Evolutionary conservation across 2,888 invertebrate genomes (phyloP).

Genomic region (Ypsolopha sequella): DNA sequence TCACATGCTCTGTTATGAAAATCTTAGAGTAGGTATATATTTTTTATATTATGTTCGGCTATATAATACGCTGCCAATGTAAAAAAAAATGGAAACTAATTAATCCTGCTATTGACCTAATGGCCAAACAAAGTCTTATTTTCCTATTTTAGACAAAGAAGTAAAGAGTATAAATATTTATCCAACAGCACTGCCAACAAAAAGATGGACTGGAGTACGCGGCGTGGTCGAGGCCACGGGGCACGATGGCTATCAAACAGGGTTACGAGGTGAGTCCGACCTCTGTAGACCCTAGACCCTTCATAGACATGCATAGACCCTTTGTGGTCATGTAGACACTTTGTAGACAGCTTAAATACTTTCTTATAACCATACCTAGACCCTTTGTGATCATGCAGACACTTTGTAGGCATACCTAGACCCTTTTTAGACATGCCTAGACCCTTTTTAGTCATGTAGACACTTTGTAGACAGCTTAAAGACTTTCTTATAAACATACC

Average conservation of each 20-base stretch:
- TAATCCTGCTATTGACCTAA: too few relatives aligned
- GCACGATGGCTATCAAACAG: slow-evolving; percentile 71
- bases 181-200: slow-evolving; percentile 73
- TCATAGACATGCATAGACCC: background rate
- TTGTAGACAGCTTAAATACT: too few relatives aligned
- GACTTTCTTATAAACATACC: too few relatives aligned
- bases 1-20: too few relatives aligned
- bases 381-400: slow-evolving; percentile 1
- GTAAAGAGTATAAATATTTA: slow-evolving; percentile 21
- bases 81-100: too few relatives aligned
- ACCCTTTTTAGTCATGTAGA: background rate
- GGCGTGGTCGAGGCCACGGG: slow-evolving; percentile 70
- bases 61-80: too few relatives aligned
- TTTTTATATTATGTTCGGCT: too few relatives aligned
- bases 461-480: background rate
- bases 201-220: slow-evolving; percentile 72
- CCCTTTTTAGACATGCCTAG: background rate
- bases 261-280: slow-evolving; percentile 69
- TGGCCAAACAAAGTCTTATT: too few relatives aligned
- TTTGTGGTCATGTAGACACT: background rate
- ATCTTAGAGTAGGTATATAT: too few relatives aligned
- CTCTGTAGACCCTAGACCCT: slow-evolving; percentile 3
- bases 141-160: background rate
- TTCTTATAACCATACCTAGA: slow-evolving; percentile 5
- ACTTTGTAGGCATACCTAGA: background rate